Conservation (phyloP, 2,797 vertebrate genomes). For the Onychomys leucogaster region DNA sequence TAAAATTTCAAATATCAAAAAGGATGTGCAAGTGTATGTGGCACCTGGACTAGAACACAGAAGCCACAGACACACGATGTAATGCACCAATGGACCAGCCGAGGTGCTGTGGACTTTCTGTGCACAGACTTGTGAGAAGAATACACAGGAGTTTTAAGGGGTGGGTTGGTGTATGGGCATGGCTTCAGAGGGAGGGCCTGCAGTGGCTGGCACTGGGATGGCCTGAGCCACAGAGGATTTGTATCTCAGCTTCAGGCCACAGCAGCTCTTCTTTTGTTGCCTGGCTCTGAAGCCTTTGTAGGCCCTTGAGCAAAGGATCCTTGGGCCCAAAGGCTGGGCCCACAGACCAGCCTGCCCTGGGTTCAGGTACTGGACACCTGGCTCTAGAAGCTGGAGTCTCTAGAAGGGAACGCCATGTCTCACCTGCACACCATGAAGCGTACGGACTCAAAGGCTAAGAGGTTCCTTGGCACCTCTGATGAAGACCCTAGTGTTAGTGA, state of each 20-base stretch:
- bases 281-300: not conserved
- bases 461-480: not conserved
- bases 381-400: not conserved
- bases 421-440: not conserved
- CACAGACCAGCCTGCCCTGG: not conserved
- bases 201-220: not conserved
- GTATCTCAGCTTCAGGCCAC: rapidly evolving
- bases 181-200: too few relatives aligned
- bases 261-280: not conserved
- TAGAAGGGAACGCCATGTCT: not conserved
- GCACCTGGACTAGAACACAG: not conserved
- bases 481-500: too few relatives aligned
- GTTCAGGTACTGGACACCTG: not conserved
- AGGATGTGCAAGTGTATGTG: not conserved
- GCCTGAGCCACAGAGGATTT: not conserved
- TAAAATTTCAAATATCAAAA: not conserved
- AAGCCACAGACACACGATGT: not conserved
- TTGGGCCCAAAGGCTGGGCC: too few relatives aligned
- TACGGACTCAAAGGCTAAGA: not conserved
- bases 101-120: not conserved
- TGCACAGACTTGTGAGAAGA: not conserved
- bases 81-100: not conserved
- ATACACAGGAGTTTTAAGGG: not conserved
- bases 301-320: not conserved
- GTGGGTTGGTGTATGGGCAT: rapidly evolving